A percentile compares a stretch with the other conserved stretches of the same genome.
phyloP scores from a whole-genome alignment of 2,888 invertebrate species.

The Drosophila mercatorum region DNA sequence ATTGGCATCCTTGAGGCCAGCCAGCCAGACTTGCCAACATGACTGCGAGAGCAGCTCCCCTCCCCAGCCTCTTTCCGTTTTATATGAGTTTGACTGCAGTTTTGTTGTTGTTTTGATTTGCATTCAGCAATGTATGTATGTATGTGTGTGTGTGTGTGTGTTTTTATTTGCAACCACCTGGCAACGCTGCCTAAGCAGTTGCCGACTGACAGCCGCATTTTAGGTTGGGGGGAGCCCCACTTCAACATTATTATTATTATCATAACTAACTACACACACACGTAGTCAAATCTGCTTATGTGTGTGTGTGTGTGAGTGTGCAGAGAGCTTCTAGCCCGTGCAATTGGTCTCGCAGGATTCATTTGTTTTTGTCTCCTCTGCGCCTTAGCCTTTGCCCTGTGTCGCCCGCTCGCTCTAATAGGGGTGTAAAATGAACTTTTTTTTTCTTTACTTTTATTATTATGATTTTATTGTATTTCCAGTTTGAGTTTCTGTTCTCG shows the following conservation, averaged over 20 bases:
- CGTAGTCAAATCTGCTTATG: slow-evolving; percentile 3
- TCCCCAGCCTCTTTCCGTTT: too few species aligned
- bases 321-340: slow-evolving; percentile 52
- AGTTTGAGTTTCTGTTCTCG: slow-evolving; percentile 58
- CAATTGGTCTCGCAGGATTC: slow-evolving; percentile 81
- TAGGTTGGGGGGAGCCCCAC: not conserved
- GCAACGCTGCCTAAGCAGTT: slow-evolving; percentile 43
- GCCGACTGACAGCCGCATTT: slow-evolving; percentile 13
- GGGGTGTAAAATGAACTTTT: slow-evolving; percentile 80
- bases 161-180: slow-evolving; percentile 42
- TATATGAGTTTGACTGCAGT: slow-evolving; percentile 25
- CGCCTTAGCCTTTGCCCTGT: slow-evolving; percentile 50
- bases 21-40: slow-evolving; percentile 51
- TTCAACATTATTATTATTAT: slow-evolving; percentile 56
- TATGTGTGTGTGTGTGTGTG: slow-evolving; percentile 1
- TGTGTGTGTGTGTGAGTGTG: slow-evolving; percentile 12
- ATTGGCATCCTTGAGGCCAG: slow-evolving; percentile 70
- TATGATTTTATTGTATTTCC: slow-evolving; percentile 80
- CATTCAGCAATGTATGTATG: slow-evolving; percentile 31
- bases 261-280: slow-evolving; percentile 62
- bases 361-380: slow-evolving; percentile 58
- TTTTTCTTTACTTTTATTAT: slow-evolving; percentile 74
- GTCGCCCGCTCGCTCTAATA: slow-evolving; percentile 60
- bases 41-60: slow-evolving; percentile 27
- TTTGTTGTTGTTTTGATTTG: slow-evolving; percentile 59